Evolutionary conservation across 2,888 invertebrate species (phyloP).

Genomic region (Melieria omissa): DNA sequence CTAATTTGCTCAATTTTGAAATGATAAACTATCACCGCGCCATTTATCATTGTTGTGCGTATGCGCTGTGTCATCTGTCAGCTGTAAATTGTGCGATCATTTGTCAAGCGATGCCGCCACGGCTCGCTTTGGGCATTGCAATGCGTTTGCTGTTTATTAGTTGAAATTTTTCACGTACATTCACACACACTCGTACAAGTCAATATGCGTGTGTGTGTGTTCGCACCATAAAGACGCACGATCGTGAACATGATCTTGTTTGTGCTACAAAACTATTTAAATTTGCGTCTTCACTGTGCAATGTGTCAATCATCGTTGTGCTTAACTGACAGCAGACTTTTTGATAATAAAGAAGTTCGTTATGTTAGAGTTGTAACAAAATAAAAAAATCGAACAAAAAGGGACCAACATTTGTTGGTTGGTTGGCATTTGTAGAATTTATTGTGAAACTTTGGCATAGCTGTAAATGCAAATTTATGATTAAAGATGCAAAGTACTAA

Average conservation of each 20-base stretch:
- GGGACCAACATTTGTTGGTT: too few species aligned
- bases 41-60: constrained; percentile 26
- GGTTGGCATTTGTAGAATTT: too few species aligned
- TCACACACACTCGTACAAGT: too few species aligned
- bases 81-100: constrained; percentile 29
- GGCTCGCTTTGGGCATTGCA: neutral
- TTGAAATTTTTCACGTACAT: too few species aligned
- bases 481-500: too few species aligned
- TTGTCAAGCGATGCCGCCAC: constrained; percentile 12
- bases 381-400: too few species aligned
- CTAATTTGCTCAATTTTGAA: constrained; percentile 18
- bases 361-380: too few species aligned
- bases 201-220: too few species aligned
- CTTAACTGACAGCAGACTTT: neutral
- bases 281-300: constrained; percentile 13
- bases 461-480: too few species aligned
- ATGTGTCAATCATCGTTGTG: constrained; percentile 25
- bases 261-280: neutral
- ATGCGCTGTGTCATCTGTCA: constrained; percentile 27
- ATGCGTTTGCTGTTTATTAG: too few species aligned
- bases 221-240: neutral
- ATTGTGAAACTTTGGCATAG: too few species aligned
- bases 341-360: too few species aligned
- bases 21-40: constrained; percentile 1
- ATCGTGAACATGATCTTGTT: constrained; percentile 20